phyloP scores from a whole-genome alignment of 1,140 invertebrate genomes.

The Lucilia cuprina region DNA sequence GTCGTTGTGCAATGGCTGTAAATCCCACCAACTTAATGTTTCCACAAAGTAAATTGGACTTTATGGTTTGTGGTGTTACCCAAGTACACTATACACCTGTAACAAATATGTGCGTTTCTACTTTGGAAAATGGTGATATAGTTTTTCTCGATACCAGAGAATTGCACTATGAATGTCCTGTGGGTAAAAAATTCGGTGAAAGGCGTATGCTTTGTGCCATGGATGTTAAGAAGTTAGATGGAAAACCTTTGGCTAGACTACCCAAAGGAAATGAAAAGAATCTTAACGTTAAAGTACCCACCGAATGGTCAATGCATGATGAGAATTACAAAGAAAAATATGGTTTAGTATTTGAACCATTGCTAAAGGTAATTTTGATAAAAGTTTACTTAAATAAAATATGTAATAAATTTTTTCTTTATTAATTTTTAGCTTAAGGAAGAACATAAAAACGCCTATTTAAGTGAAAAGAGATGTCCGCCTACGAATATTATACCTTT shows the following conservation, averaged over 20 bases:
- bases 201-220: slow-evolving; percentile 27
- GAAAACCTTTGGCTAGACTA: slow-evolving; percentile 3
- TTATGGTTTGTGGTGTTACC: slow-evolving; percentile 37
- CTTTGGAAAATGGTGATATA: slow-evolving; percentile 51
- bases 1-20: slow-evolving; percentile 25
- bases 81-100: slow-evolving; percentile 45
- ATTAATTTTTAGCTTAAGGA: slow-evolving; percentile 20
- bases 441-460: slow-evolving; percentile 2
- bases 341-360: slow-evolving; percentile 47
- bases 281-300: neutral
- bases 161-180: slow-evolving; percentile 38
- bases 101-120: slow-evolving; percentile 37
- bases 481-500: slow-evolving; percentile 38
- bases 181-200: neutral
- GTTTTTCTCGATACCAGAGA: slow-evolving; percentile 43
- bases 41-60: slow-evolving; percentile 44
- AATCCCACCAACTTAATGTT: slow-evolving; percentile 44
- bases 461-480: slow-evolving; percentile 39
- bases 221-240: slow-evolving; percentile 41
- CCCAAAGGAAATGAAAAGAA: neutral
- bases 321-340: slow-evolving; percentile 45
- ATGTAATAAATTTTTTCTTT: slow-evolving; percentile 12
- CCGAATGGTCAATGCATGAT: slow-evolving; percentile 30
- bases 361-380: slow-evolving; percentile 13
- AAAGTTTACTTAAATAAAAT: neutral